Evolutionary conservation across 2,797 vertebrate genomes (phyloP).

Genomic region (Trachurus trachurus): DNA sequence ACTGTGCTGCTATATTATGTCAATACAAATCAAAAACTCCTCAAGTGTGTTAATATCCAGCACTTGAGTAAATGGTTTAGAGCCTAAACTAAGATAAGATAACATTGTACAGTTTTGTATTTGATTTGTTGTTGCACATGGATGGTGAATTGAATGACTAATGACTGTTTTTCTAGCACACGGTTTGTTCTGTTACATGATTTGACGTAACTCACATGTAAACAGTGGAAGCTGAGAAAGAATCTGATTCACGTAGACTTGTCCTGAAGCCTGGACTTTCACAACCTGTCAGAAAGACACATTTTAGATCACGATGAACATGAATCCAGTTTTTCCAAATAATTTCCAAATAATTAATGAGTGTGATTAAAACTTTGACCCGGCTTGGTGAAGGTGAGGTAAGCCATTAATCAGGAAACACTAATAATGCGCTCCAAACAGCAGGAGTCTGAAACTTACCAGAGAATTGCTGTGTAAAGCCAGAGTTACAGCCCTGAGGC

Average conservation of each 20-base stretch:
- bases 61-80: not conserved
- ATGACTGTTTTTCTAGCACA: not conserved
- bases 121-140: no score
- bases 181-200: not conserved
- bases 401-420: no score
- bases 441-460: conserved; percentile 53
- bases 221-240: conserved; percentile 78
- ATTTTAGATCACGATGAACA: conserved; percentile 8
- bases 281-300: conserved; percentile 71
- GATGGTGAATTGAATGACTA: no score
- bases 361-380: no score
- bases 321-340: not conserved
- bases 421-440: not conserved
- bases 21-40: not conserved
- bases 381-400: no score
- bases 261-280: conserved; percentile 69
- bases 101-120: no score
- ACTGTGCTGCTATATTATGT: no score
- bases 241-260: conserved; percentile 82
- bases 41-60: not conserved
- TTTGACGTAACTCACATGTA: conserved; percentile 69
- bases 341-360: not conserved
- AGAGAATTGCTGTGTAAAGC: conserved; percentile 56
- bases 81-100: not conserved
- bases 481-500: conserved; percentile 85